Evolutionary conservation across 2,888 invertebrate species (phyloP).

Genomic region (Malthinus flaveolus): DNA sequence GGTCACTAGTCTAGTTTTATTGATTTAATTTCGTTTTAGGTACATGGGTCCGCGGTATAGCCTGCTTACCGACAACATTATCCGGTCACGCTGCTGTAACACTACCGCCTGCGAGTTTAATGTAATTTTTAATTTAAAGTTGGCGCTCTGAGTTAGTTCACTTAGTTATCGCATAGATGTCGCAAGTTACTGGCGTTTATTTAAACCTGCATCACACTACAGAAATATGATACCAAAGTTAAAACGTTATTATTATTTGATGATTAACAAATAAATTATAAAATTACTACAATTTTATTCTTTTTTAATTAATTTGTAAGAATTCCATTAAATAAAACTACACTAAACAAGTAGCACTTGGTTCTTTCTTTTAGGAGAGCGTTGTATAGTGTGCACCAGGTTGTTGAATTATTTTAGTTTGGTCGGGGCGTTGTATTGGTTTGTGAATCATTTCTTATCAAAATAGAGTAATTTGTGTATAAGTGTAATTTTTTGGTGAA

Average conservation of each 20-base stretch:
- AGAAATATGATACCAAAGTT: not conserved
- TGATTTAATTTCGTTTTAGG: constrained; percentile 35
- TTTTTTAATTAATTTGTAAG: not conserved
- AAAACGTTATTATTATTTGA: no score
- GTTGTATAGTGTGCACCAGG: not conserved
- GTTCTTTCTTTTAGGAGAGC: not conserved
- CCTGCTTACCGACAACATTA: constrained; percentile 64
- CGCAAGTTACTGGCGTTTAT: not conserved
- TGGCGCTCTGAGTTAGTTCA: not conserved
- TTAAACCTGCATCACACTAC: constrained; percentile 1
- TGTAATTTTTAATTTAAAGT: constrained; percentile 21
- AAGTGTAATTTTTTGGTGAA: constrained; percentile 43
- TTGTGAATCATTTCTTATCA: constrained; percentile 33
- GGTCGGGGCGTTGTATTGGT: constrained; percentile 42
- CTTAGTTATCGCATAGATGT: not conserved
- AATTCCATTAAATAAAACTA: not conserved
- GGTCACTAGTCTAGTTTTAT: not conserved
- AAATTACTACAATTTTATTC: not conserved
- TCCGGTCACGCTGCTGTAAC: constrained; percentile 61
- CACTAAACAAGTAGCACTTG: not conserved
- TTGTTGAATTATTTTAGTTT: constrained; percentile 8
- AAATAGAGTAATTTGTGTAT: constrained; percentile 28
- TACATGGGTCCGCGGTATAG: constrained; percentile 65
- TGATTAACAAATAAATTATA: not conserved
- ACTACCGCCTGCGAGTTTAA: constrained; percentile 52